Base-by-base conservation (phyloP, 1,140 invertebrate genomes). In the Cydia splendana region DNA sequence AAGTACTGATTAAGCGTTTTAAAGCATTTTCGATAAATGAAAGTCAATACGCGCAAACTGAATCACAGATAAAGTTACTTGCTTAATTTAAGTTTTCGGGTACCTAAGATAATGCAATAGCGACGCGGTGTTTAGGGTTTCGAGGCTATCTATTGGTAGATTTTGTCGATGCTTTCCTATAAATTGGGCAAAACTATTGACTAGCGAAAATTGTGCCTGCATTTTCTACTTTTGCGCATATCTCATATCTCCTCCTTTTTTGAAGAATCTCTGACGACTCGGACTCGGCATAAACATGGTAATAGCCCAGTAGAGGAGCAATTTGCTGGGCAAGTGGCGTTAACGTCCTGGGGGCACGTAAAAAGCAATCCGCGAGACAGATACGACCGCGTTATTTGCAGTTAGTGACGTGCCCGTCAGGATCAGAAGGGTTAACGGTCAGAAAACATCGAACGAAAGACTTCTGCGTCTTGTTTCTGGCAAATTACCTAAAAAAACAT, bases 291-390 rank as follows among this genome's bases (percentile, higher is more conserved):
- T 45, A 71, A 79, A 79, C 69, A 78, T 74, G 28, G 53, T 77
- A 80, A 77, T 79, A 79, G 74, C 34, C 67, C 77, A 67, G 75
- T 57, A 34, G 62, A 20, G 45, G 62, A 20, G 73, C 34, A 65
- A 77, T 82, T 78, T 78, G 79, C 78, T 79, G 42, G 74, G 12
- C 75, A 75, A 75, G 57, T 75, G 74, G 71, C 76, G 75, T 34
- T 76, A 48, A 74, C 69, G 57, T 71, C 65, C 57, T 48, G 30
- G 78, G 65, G 77, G 79, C 77, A 75, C 53, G 79, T 80, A 82
- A 82, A 79, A 65, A 78, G 75, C 75, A 80, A 75, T 80, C 65
- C 53, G 30, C 28, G 51, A 20, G 78, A 80, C 77, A 80, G 65
- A 78, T 80, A 82, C 34, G 75, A 57, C 28, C 53, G 30, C 65